A percentile compares a stretch with the other conserved stretches of the same genome.
Conservation (phyloP, 2,113 vertebrate genomes). For the Plectropomus leopardus region DNA sequence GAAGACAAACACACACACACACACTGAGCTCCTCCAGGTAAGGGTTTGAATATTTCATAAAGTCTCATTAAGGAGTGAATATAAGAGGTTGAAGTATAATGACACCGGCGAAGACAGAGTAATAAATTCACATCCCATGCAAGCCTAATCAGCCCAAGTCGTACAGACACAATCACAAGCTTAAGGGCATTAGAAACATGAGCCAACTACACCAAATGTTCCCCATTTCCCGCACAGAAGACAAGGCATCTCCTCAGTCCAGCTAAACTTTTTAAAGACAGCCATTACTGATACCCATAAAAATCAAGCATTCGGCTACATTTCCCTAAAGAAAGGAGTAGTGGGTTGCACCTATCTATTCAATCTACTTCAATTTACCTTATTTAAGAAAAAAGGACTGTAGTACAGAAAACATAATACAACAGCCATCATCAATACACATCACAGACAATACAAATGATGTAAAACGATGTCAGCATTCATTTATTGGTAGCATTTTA, state of each 20-base stretch:
- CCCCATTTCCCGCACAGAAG: constrained; percentile 11
- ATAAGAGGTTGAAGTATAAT: constrained; percentile 67
- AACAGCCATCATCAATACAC: background rate
- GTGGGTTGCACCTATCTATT: background rate
- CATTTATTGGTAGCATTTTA: background rate
- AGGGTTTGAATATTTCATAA: constrained; percentile 80
- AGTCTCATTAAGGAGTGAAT: constrained; percentile 74
- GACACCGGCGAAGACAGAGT: constrained; percentile 55
- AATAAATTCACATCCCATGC: constrained; percentile 68
- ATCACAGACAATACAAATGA: background rate
- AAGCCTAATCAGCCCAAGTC: constrained; percentile 56
- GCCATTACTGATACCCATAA: background rate
- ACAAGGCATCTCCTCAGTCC: background rate
- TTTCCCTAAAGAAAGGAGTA: background rate
- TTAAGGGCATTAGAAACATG: constrained; percentile 43
- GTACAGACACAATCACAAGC: constrained; percentile 53
- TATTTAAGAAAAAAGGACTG: background rate
- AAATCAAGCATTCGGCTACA: background rate
- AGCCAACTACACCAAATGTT: constrained; percentile 36
- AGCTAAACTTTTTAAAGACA: constrained; percentile 6
- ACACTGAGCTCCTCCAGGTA: constrained; percentile 62
- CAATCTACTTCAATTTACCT: background rate
- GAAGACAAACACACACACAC: constrained; percentile 20
- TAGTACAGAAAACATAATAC: background rate
- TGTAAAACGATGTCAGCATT: background rate